Evolutionary conservation across 2,113 vertebrate species (phyloP), one percentile per base, ranked within the genome.

Genomic region (Aspidoscelis tigris): DNA sequence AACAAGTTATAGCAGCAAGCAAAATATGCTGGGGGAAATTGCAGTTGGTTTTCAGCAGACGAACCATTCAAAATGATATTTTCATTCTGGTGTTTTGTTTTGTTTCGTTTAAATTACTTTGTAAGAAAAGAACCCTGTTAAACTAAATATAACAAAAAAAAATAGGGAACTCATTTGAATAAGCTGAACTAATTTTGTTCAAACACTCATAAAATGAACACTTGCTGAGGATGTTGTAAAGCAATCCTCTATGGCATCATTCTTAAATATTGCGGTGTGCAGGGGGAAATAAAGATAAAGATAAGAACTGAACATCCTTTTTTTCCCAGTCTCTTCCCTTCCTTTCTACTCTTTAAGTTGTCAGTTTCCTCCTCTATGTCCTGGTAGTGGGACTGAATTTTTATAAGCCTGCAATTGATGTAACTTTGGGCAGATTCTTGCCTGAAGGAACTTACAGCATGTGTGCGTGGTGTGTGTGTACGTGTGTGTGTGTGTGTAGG

Each of bases 391-490:
- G 39, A 20, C 7, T 86, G 70, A 78, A 86, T 90, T 89, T 87
- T 91, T 81, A 87, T 53, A 82, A 88, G 87, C 8, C 44, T 83
- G 24, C 87, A 81, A 64, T 73, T 64, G 43, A n/a, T 90, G 12
- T 79, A 78, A 77, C 8, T 79, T 76, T 68, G 58, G 53, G 22
- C 18, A 74, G 22, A n/a, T 76, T 89, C 73, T 53, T 86, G 75
- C 61, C 83, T 88, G 61, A 85, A 87, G 72, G 61, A 80, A 83
- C 89, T 88, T 77, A 72, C 61, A 16, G 58, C 4, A 16, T 55
- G 7, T 55, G 55, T 55, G 55, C 2, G 55, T 9, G 55, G 55
- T 2, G 16, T 79, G 53, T 81, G 89, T 33, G 33, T 33, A 1
- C 1, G 33, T 33, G 33, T 33, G 33, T 33, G 33, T 33, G 33